Evolutionary conservation across 2,888 invertebrate genomes (phyloP), one percentile per base, ranked within the genome.

Genomic region (Machimus rusticus): DNA sequence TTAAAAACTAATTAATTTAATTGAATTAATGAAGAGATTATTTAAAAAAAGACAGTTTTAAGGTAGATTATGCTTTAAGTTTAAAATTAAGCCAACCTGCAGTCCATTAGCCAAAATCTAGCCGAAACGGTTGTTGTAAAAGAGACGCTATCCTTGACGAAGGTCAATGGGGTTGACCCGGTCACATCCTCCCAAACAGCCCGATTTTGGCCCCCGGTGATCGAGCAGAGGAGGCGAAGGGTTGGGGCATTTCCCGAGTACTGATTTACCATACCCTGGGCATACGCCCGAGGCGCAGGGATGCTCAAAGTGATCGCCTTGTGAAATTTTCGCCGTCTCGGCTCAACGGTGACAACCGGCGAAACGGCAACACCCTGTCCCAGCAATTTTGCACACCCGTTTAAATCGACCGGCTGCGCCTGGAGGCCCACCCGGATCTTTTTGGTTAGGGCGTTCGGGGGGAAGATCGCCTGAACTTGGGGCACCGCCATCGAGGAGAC

Each of bases 101-200:
- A 99, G 93, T 99, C 99, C 97, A 99, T 99, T 88, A 99, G 94
- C 99, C 99, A 99, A 93, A 99, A 99, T 92, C 95, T 94, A 79
- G 99, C 99, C 0, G 99, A 99, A 0, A 99, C 99, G 0, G 99
- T 99, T 9, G 99, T 99, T 12, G 99, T 99, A 93, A 99, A 99
- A 37, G 99, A 98, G 1, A 99, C 99, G 91, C 98, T 98, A 92
- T 99, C 98, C 90, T 98, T 98, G 89, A 98, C 97, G 93, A 99
- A 97, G 8, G 98, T 98, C 89, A 99, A 94, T 14, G 99, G 99
- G 1, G 99, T 99, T 76, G 99, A 99, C 39, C 99, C 99, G 0
- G 99, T 99, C 12, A 99, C 99, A 93, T 99, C 99, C 93, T 99
- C 99, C 99, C 99, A 99, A 90, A 99, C 97, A 5, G 99, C 99